Base-by-base conservation (phyloP, 1,140 invertebrate genomes). In the Parapsyche elsis region DNA sequence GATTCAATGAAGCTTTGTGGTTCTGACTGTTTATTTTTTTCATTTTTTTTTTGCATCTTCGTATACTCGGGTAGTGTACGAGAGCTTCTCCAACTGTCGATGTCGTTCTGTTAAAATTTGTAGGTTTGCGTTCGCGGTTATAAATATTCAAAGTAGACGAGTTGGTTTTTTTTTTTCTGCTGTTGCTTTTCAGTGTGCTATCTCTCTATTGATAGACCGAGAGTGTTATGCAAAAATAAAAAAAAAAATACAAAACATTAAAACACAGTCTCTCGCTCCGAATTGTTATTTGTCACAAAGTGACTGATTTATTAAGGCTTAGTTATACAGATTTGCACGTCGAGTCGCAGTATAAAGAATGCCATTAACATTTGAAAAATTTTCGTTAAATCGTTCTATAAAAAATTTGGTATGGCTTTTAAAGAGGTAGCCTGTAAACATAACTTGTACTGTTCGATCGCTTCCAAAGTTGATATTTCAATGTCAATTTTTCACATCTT, bases 251-350 rank as follows among this genome's bases (percentile, higher is more conserved):
- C 14, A 67, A 67, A 67, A 26, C 64, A 67, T 24, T 67, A 67
- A 67, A 67, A 67, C 64, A 67, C 64, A 67, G 64, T 67, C 24
- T 67, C 64, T 67, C 64, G 64, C 64, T 67, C 19, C 64, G 64
- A 30, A 67, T 24, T 67, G 64, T 67, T 67, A 67, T 67, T 67
- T 67, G 64, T 67, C 64, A 67, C 64, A 67, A 23, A 9, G 9
- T 67, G 64, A 67, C 64, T 67, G 64, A 67, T 67, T 67, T 67
- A 67, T 67, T 24, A 23, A 26, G 64, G 64, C 23, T 24, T 67
- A 24, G 21, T 67, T 67, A 67, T 67, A 67, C 16, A 67, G 64
- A 67, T 67, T 67, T 67, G 64, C 14, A 23, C 24, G 64, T 23
- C 24, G 64, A 26, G 24, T 67, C 64, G 24, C 23, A 67, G 64